Conservation (phyloP, 1,140 invertebrate genomes). For the Tyrophagus putrescentiae region DNA sequence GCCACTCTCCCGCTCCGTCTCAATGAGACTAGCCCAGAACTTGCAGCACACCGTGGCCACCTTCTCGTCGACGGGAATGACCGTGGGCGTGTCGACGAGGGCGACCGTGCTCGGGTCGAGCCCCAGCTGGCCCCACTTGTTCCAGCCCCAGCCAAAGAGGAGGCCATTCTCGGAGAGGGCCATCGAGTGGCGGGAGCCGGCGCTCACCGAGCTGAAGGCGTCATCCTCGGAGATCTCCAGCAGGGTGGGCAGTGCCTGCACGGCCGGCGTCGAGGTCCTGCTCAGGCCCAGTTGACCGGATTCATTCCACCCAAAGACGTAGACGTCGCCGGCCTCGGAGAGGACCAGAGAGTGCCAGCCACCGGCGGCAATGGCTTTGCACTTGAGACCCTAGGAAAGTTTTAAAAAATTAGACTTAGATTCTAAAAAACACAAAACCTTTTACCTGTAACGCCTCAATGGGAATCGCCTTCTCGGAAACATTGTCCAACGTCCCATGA, state of each 20-base stretch:
- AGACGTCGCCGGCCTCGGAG: slow-evolving; percentile 42
- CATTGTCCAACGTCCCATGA: slow-evolving; percentile 47
- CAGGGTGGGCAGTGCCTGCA: slow-evolving; percentile 23
- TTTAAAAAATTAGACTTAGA: too few relatives aligned
- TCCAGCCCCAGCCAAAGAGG: slow-evolving; percentile 23
- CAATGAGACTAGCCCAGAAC: slow-evolving; percentile 20
- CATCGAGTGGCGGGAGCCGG: slow-evolving; percentile 27
- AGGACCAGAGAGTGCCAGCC: slow-evolving; percentile 70
- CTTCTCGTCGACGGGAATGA: slow-evolving; percentile 13
- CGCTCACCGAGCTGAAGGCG: slow-evolving; percentile 16
- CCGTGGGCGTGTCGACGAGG: neutral
- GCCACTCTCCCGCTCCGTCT: slow-evolving; percentile 17
- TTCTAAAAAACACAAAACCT: too few relatives aligned
- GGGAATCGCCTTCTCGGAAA: slow-evolving; percentile 40
- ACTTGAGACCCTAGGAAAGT: neutral
- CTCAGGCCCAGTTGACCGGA: slow-evolving; percentile 56
- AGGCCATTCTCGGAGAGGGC: slow-evolving; percentile 23
- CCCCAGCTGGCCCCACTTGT: slow-evolving; percentile 21
- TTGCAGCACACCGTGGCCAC: slow-evolving; percentile 14
- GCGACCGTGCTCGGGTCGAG: neutral
- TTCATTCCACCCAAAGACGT: slow-evolving; percentile 71
- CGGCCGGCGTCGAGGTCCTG: slow-evolving; percentile 16
- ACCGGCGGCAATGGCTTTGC: slow-evolving; percentile 46
- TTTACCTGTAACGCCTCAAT: slow-evolving; percentile 54
- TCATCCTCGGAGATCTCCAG: slow-evolving; percentile 21